Evolutionary conservation across 2,888 invertebrate species (phyloP).

Genomic region (Hermaeophaga mercurialis): DNA sequence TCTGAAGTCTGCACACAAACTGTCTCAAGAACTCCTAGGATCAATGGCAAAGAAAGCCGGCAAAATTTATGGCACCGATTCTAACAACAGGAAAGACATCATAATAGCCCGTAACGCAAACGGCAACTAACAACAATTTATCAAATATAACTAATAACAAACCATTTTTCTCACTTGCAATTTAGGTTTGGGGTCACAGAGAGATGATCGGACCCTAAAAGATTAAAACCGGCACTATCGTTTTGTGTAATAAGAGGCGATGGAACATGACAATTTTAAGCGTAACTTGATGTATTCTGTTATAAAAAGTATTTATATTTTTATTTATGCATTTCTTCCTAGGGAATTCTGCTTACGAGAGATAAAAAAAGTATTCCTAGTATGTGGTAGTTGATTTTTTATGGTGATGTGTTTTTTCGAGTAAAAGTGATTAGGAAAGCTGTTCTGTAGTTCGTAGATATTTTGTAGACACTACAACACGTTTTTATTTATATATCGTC

Average conservation of each 20-base stretch:
- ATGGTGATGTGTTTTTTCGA: conserved; percentile 24
- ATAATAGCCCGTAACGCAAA: conserved; percentile 62
- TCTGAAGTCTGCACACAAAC: conserved; percentile 92
- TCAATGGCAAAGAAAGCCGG: conserved; percentile 99
- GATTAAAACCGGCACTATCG: conserved; percentile 24
- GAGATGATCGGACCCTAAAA: conserved; percentile 18
- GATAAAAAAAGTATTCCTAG: conserved; percentile 19
- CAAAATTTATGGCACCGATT: conserved; percentile 94
- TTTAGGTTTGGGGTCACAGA: conserved; percentile 30
- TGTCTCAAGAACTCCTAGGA: conserved; percentile 92
- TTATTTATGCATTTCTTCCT: conserved; percentile 31
- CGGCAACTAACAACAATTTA: conserved; percentile 57
- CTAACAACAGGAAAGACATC: conserved; percentile 59
- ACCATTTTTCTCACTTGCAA: conserved; percentile 12
- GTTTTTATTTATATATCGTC: too few relatives aligned
- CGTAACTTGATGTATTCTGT: conserved; percentile 34
- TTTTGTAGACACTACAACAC: too few relatives aligned
- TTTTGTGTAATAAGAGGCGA: conserved; percentile 25
- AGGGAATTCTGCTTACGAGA: conserved; percentile 21
- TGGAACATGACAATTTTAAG: conserved; percentile 36
- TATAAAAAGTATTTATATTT: conserved; percentile 33
- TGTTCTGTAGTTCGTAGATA: conserved; percentile 36
- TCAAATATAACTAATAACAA: background rate
- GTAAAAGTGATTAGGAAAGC: conserved; percentile 17
- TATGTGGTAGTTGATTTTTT: conserved; percentile 30